Conservation (phyloP, 2,797 vertebrate species). For the Danio jaintianensis region DNA sequence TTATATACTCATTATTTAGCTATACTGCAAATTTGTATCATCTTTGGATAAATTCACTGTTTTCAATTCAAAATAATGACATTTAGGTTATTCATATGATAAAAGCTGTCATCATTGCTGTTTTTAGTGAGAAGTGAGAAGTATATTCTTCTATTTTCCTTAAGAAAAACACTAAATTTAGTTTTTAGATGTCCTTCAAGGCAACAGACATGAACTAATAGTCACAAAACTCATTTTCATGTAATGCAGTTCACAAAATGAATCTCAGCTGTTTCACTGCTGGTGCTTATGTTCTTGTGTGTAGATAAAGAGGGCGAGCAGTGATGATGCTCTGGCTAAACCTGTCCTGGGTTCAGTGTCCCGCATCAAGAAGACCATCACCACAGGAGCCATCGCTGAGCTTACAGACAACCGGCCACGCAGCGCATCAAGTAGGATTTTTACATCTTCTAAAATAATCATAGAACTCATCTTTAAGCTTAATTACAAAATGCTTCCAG, state of each 20-base stretch:
- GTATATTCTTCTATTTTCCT: not conserved
- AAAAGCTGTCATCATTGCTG: not conserved
- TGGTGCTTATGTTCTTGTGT: slow-evolving; percentile 46
- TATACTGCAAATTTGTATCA: not conserved
- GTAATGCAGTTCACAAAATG: not conserved
- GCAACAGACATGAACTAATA: not conserved
- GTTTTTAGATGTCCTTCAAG: not conserved
- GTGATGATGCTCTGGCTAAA: slow-evolving; percentile 91
- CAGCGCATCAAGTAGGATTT: slow-evolving; percentile 81
- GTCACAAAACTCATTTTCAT: not conserved
- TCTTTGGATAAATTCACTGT: not conserved
- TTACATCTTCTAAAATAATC: not conserved
- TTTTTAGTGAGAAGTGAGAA: not conserved
- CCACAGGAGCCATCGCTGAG: slow-evolving; percentile 89
- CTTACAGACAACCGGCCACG: slow-evolving; percentile 85
- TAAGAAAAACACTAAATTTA: not conserved
- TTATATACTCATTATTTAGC: not conserved
- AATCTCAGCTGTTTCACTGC: not conserved
- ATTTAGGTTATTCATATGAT: not conserved
- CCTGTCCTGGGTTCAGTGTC: slow-evolving; percentile 75
- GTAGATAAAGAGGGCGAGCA: slow-evolving; percentile 95
- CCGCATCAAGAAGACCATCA: slow-evolving; percentile 92
- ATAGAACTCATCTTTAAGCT: too few species aligned
- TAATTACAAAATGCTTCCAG: too few species aligned
- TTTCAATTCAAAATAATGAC: not conserved